Evolutionary conservation across 92 coral and sea anemone species (phyloP).

Genomic region (Meandrina meandrites): DNA sequence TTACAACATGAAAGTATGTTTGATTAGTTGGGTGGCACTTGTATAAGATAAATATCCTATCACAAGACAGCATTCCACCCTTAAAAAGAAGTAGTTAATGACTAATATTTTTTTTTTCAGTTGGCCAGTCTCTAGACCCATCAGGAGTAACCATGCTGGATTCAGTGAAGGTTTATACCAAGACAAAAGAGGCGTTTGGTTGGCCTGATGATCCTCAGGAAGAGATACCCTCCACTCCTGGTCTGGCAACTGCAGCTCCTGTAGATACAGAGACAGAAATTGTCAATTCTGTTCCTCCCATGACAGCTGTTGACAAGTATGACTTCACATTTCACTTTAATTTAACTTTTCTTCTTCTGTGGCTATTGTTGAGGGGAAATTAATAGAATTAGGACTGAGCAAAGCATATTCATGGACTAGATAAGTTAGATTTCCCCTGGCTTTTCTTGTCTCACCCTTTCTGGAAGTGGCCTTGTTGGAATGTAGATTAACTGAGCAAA

Average conservation of each 20-base stretch:
- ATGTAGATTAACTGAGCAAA: too few species aligned
- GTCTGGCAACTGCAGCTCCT: constrained; percentile 57
- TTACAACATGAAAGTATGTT: too few species aligned
- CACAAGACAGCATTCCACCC: not conserved
- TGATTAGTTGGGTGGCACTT: too few species aligned
- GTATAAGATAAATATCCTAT: too few species aligned
- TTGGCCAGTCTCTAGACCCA: constrained; percentile 94
- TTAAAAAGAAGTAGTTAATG: not conserved
- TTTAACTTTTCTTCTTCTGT: not conserved
- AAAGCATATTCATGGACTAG: not conserved
- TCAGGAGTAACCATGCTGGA: constrained; percentile 97
- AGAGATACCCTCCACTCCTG: constrained; percentile 80
- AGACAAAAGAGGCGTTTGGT: constrained; percentile 96
- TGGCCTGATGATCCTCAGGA: constrained; percentile 99
- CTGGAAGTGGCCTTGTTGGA: not conserved
- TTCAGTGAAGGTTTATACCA: constrained; percentile 91
- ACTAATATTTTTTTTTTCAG: constrained; percentile 39
- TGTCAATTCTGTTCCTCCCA: constrained; percentile 70
- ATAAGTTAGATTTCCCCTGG: not conserved
- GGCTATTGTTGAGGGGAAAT: not conserved
- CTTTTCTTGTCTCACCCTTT: not conserved
- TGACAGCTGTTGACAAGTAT: constrained; percentile 87
- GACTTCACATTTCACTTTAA: not conserved
- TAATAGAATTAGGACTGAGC: not conserved
- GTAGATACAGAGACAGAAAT: constrained; percentile 80